Conservation (phyloP, 2,888 invertebrate species). For the Latheticus oryzae region DNA sequence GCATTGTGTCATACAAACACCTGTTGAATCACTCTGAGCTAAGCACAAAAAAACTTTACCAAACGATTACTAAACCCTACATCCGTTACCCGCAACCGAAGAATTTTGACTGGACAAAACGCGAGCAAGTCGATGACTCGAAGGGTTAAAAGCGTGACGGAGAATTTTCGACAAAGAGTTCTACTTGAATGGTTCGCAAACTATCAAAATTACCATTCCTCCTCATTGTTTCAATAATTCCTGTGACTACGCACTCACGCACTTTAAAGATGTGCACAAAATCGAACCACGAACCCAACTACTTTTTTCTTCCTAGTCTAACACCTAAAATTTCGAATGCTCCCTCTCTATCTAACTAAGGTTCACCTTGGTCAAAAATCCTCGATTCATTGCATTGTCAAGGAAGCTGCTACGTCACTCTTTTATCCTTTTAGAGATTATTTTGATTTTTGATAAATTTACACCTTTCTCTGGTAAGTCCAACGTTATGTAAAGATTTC, state of each 20-base stretch:
- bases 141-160: slow-evolving; percentile 31
- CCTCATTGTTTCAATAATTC: slow-evolving; percentile 16
- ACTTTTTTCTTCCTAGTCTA: slow-evolving; percentile 53
- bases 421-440: slow-evolving; percentile 48
- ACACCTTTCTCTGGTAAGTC: slow-evolving; percentile 29
- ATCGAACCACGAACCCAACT: slow-evolving; percentile 52
- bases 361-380: slow-evolving; percentile 56
- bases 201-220: slow-evolving; percentile 14
- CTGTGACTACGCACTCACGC: slow-evolving; percentile 36
- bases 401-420: slow-evolving; percentile 50
- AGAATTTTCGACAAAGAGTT: slow-evolving; percentile 28
- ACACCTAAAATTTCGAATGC: slow-evolving; percentile 44
- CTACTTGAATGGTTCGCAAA: slow-evolving; percentile 27
- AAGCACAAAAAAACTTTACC: background rate
- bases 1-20: slow-evolving; percentile 4
- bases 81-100: background rate
- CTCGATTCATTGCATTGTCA: slow-evolving; percentile 51
- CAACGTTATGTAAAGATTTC: slow-evolving; percentile 15
- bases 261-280: slow-evolving; percentile 46
- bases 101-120: background rate
- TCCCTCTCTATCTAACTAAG: slow-evolving; percentile 57
- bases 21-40: slow-evolving; percentile 9
- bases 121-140: slow-evolving; percentile 4
- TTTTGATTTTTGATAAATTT: no score
- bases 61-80: background rate